phyloP scores from a whole-genome alignment of 2,888 invertebrate genomes.

The Neria commutata region DNA sequence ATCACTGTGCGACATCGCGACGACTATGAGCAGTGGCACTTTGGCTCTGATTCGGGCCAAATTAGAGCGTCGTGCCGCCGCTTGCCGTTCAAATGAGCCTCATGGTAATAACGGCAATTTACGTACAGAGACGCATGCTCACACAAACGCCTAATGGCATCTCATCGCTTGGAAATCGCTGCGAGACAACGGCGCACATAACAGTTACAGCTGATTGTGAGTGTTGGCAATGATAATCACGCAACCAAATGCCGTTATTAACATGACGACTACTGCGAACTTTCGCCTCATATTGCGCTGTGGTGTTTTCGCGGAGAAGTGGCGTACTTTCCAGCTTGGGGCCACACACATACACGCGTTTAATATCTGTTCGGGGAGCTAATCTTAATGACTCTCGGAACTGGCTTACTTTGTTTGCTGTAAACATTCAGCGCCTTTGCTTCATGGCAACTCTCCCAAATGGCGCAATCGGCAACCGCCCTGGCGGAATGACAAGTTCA shows the following conservation, averaged over 20 bases:
- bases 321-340: too few species aligned
- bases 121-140: background rate
- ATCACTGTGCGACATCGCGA: too few species aligned
- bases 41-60: background rate
- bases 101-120: constrained; percentile 2
- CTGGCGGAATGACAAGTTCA: too few species aligned
- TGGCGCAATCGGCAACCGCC: too few species aligned
- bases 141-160: background rate
- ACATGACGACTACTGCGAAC: background rate
- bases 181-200: background rate
- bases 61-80: background rate
- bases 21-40: too few species aligned
- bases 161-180: background rate
- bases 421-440: too few species aligned
- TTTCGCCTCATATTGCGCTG: background rate
- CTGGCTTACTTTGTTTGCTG: too few species aligned
- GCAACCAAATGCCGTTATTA: background rate
- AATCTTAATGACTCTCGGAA: too few species aligned
- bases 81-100: constrained; percentile 1
- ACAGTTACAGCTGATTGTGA: background rate
- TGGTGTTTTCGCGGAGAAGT: too few species aligned
- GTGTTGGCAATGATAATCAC: background rate
- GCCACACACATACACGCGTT: too few species aligned
- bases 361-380: too few species aligned
- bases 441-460: too few species aligned